Evolutionary conservation across 2,888 invertebrate species (phyloP).

Genomic region (Chrysolina haemoptera): DNA sequence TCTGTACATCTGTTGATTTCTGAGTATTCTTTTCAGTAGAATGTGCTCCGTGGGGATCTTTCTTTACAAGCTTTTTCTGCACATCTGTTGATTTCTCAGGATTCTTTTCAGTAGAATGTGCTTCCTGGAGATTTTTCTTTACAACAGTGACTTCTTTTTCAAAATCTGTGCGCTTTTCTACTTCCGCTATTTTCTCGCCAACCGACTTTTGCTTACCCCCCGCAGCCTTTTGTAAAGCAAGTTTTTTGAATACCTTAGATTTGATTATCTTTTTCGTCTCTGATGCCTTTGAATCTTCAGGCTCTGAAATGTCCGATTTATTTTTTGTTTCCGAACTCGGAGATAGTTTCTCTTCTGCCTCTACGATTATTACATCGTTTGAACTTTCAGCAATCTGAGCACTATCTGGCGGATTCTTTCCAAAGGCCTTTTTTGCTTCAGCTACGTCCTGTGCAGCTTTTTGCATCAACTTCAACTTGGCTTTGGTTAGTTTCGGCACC

Average conservation of each 20-base stretch:
- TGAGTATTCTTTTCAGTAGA: background rate
- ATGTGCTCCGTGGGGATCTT: no score
- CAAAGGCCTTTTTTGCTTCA: conserved; percentile 1
- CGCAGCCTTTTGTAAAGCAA: background rate
- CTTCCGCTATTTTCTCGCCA: background rate
- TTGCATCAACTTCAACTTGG: conserved; percentile 57
- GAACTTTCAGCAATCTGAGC: background rate
- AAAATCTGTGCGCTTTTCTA: background rate
- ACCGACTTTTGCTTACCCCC: background rate
- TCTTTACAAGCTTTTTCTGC: no score
- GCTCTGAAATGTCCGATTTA: conserved; percentile 4
- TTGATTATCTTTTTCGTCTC: conserved; percentile 9
- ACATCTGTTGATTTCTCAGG: no score
- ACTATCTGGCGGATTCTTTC: background rate
- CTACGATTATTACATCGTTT: conserved; percentile 11
- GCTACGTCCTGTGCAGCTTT: conserved; percentile 37
- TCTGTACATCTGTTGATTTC: background rate
- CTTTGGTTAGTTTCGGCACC: conserved; percentile 59
- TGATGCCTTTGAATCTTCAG: conserved; percentile 15
- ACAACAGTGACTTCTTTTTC: background rate
- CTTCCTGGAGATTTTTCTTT: background rate
- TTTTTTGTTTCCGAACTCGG: conserved; percentile 33
- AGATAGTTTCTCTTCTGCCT: conserved; percentile 31
- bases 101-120: background rate
- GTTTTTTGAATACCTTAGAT: background rate